A percentile compares a stretch with the other conserved stretches of the same genome.
These are phyloP conservation scores for Adelphocoris suturalis DNA, from an alignment of 2,888 invertebrate species.

Conservation along the genomic window DNA sequence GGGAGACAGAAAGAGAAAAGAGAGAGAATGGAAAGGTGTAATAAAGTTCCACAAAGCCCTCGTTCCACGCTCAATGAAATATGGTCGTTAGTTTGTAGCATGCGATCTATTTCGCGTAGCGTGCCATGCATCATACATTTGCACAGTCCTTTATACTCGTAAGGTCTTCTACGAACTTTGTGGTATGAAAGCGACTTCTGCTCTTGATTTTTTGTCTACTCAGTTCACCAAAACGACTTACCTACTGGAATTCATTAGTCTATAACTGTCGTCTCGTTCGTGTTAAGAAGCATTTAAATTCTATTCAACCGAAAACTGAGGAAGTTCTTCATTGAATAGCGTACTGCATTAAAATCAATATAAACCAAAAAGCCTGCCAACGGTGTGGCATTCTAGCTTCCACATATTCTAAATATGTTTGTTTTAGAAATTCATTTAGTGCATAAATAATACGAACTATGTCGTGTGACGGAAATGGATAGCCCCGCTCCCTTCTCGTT, in stretches of 20 bases:
- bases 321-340: no score
- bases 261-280: background rate
- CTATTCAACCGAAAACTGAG: background rate
- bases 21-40: constrained; percentile 37
- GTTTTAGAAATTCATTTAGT: no score
- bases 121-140: constrained; percentile 43
- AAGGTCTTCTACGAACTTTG: background rate
- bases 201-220: background rate
- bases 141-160: constrained; percentile 21
- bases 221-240: background rate
- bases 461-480: no score
- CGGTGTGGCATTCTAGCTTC: no score
- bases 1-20: background rate
- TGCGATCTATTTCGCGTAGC: constrained; percentile 54
- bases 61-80: constrained; percentile 50
- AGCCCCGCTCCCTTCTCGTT: no score
- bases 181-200: background rate
- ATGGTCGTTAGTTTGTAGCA: constrained; percentile 56
- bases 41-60: constrained; percentile 32
- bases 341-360: no score
- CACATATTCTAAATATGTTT: no score
- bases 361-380: no score
- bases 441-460: no score
- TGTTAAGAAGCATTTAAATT: background rate
- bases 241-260: background rate